These are phyloP conservation scores for Pararge aegeria DNA, from an alignment of 1,140 invertebrate species.

Conservation along the genomic window DNA sequence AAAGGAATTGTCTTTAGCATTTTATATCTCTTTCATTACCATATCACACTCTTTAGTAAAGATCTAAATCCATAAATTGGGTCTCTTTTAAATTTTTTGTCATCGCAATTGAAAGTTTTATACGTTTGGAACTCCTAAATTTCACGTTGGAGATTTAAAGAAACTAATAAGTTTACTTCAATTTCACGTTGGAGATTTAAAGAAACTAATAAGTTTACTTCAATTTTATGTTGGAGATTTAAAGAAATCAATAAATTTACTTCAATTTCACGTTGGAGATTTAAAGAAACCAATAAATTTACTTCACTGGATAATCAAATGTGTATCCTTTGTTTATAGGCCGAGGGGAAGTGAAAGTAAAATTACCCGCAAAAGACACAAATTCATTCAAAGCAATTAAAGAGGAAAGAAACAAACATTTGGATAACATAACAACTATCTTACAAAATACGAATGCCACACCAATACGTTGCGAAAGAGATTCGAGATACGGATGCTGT, in stretches of 20 bases:
- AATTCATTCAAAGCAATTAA: conserved; percentile 1
- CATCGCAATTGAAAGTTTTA: no score
- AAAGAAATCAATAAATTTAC: background rate
- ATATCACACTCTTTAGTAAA: no score
- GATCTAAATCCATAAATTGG: no score
- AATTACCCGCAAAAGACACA: background rate
- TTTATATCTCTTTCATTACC: no score
- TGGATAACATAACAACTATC: conserved; percentile 40
- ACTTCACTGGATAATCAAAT: background rate
- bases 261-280: background rate
- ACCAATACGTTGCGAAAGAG: conserved; percentile 34
- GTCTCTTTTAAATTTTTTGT: no score
- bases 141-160: no score
- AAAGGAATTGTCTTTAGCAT: no score
- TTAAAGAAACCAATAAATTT: background rate
- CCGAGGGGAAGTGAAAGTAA: conserved; percentile 4
- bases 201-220: no score
- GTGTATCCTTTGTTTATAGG: conserved; percentile 13
- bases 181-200: no score
- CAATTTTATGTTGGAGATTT: background rate
- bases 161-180: no score
- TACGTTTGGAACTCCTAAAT: no score
- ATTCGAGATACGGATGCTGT: conserved; percentile 36
- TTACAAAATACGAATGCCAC: conserved; percentile 46
- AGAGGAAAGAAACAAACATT: conserved; percentile 39